Evolutionary conservation across 2,797 vertebrate genomes (phyloP).

Genomic region (Gymnoscopelus microlampas): DNA sequence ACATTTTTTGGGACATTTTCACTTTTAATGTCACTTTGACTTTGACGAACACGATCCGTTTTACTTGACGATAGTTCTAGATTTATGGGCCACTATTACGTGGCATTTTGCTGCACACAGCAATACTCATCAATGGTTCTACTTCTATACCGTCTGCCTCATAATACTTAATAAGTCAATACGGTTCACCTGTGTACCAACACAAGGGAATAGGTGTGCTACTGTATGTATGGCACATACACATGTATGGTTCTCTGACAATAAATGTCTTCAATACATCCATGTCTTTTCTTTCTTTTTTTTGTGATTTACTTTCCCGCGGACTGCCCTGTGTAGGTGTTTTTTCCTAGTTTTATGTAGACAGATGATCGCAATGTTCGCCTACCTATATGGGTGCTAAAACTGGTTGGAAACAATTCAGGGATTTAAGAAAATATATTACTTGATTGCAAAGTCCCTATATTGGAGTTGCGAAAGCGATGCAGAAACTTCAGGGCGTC

Average conservation of each 20-base stretch:
- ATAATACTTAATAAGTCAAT: conserved; percentile 31
- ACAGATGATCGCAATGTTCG: not conserved
- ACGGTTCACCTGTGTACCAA: conserved; percentile 32
- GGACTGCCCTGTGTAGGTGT: no score
- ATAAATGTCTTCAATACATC: conserved; percentile 51
- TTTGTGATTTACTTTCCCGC: no score
- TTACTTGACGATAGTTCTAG: conserved; percentile 34
- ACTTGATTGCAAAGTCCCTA: no score
- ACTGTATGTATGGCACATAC: conserved; percentile 4
- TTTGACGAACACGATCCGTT: conserved; percentile 15
- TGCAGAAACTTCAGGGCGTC: no score
- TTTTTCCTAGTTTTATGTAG: no score
- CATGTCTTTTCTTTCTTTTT: not conserved
- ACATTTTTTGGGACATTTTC: not conserved
- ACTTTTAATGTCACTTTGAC: not conserved
- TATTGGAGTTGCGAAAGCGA: no score
- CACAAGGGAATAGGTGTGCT: conserved; percentile 17
- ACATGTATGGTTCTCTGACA: conserved; percentile 34
- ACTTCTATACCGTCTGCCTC: conserved; percentile 5
- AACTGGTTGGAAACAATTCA: no score
- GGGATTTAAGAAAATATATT: no score
- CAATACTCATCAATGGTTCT: conserved; percentile 19
- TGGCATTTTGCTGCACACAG: conserved; percentile 20
- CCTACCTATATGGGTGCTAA: not conserved
- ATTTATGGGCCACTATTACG: not conserved